Conservation (phyloP, 2,797 vertebrate genomes). For the Distichodus sexfasciatus region DNA sequence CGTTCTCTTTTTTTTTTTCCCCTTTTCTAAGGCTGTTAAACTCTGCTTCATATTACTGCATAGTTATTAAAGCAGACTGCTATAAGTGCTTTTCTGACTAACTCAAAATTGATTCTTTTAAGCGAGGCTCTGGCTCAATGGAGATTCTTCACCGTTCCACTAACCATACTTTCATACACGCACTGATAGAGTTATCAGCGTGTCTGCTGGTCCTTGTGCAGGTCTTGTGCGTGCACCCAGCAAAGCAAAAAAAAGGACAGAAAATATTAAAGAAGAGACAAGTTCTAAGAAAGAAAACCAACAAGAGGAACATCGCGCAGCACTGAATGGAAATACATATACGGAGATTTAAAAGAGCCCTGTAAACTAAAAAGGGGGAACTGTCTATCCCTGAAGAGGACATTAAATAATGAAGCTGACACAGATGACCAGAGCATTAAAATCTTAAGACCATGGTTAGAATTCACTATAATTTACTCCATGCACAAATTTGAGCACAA, state of each 20-base stretch:
- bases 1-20: not conserved
- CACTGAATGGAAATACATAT: not conserved
- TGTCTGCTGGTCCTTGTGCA: not conserved
- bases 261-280: not conserved
- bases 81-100: constrained; percentile 28
- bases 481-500: too few relatives aligned
- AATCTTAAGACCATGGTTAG: too few relatives aligned
- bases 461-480: too few relatives aligned
- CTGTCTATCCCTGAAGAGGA: constrained; percentile 56
- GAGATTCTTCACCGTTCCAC: not conserved
- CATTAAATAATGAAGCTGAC: constrained; percentile 78
- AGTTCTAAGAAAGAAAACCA: not conserved
- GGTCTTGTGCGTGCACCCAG: not conserved
- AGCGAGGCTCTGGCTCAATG: constrained; percentile 9
- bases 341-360: constrained; percentile 11
- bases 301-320: not conserved
- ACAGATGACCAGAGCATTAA: constrained; percentile 77
- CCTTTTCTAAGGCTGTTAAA: not conserved
- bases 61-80: not conserved
- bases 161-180: not conserved
- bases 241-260: not conserved
- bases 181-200: not conserved
- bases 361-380: constrained; percentile 36
- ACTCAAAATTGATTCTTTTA: constrained; percentile 27
- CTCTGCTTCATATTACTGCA: constrained; percentile 2